Evolutionary conservation across 2,797 vertebrate genomes (phyloP).

Genomic region (Sarcophilus harrisii): DNA sequence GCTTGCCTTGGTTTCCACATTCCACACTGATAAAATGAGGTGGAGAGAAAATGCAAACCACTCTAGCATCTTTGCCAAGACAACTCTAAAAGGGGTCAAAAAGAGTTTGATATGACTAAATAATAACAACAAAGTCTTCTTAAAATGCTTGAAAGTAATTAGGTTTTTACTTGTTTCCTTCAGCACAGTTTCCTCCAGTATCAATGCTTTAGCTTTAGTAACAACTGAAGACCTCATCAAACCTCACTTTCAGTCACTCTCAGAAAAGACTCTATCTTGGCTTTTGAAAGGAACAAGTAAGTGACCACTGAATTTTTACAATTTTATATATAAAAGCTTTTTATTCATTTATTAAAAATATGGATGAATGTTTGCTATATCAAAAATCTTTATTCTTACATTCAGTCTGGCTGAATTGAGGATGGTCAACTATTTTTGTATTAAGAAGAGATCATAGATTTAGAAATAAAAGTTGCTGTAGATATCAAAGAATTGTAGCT

Average conservation of each 20-base stretch:
- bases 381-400: background rate
- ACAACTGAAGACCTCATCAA: conserved; percentile 91
- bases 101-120: background rate
- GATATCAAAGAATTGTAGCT: background rate
- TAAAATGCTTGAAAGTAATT: background rate
- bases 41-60: background rate
- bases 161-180: conserved; percentile 46
- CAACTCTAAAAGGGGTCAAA: background rate
- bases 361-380: background rate
- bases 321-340: conserved; percentile 49
- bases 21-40: background rate
- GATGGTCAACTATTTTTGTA: background rate
- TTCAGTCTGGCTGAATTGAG: background rate
- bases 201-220: conserved; percentile 92
- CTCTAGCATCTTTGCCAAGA: background rate
- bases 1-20: too few relatives aligned
- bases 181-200: conserved; percentile 94
- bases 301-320: conserved; percentile 72
- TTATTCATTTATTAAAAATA: background rate
- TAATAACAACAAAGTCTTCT: background rate
- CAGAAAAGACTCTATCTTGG: conserved; percentile 89
- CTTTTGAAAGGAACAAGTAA: conserved; percentile 92
- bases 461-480: background rate
- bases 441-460: background rate
- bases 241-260: conserved; percentile 84